Evolutionary conservation across 2,888 invertebrate genomes (phyloP), one percentile per base, ranked within the genome.

Genomic region (Melikaiella ostensackeni): DNA sequence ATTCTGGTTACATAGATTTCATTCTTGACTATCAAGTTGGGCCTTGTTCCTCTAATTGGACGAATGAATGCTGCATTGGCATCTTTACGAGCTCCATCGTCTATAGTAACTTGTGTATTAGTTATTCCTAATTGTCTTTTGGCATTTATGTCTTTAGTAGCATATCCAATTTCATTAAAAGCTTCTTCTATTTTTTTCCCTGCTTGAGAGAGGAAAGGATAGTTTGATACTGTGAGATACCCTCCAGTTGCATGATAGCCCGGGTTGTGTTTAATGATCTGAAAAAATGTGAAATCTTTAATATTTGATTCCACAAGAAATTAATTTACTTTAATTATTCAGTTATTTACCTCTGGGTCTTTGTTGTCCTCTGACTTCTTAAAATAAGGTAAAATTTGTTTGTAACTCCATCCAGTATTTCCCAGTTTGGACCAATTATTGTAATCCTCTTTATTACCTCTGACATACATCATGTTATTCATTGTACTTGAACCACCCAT

Each of bases 371-470:
- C 97, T 0, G 97, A 97, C 90, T 97, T 97, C 89, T 96, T 97
- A 90, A 97, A 97, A 87, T 97, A 97, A 85, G 96, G 94, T 13
- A 97, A 91, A 0, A 95, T 95, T 82, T 96, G 95, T 74, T 95
- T 93, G 85, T 94, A 96, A 6, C 96, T 94, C 98, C 98, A 98
- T 1, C 98, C 98, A 2, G 95, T 94, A 88, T 97, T 97, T 0
- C 98, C 98, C 79, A 95, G 90, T 0, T 94, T 92, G 88, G 97
- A 97, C 98, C 98, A 98, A 0, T 92, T 92, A 89, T 98, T 97
- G 90, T 98, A 98, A 90, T 98, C 98, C 83, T 94, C 94, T 84
- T 94, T 95, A 89, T 98, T 97, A 0, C 98, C 98, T 79, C 98
- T 93, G 7, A 97, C 92, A 88, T 98, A 98, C 0, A 98, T 92